Evolutionary conservation across 2,797 vertebrate genomes (phyloP).

Genomic region (Siniperca undulata): DNA sequence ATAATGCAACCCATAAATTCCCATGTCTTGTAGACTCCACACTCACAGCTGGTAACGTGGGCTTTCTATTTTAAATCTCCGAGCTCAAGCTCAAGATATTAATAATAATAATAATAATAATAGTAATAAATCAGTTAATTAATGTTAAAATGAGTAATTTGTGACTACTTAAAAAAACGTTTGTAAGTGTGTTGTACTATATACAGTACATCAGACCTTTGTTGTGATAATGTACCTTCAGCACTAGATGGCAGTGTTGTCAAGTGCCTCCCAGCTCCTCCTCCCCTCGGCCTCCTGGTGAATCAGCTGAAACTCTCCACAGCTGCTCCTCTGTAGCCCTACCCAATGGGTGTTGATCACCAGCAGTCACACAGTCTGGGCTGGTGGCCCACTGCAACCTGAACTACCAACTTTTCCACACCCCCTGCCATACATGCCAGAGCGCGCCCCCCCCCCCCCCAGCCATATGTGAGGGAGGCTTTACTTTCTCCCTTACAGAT

Average conservation of each 20-base stretch:
- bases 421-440: constrained; percentile 53
- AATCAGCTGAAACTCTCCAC: constrained; percentile 52
- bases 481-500: constrained; percentile 80
- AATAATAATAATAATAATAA: not conserved
- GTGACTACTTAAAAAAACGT: not conserved
- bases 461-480: constrained; percentile 75
- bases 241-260: constrained; percentile 83
- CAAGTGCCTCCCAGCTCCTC: constrained; percentile 23
- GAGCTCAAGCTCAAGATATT: not conserved
- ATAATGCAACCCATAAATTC: not conserved
- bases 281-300: not conserved
- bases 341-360: constrained; percentile 73
- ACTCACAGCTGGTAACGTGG: not conserved
- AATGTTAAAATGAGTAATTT: not conserved
- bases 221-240: constrained; percentile 51
- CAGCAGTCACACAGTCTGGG: constrained; percentile 71
- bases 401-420: constrained; percentile 57
- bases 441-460: constrained; percentile 60
- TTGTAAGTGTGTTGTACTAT: too few species aligned
- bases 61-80: not conserved
- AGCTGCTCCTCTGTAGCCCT: constrained; percentile 66
- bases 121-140: not conserved
- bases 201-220: rapidly evolving
- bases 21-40: not conserved
- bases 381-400: constrained; percentile 74